A percentile compares a stretch with the other conserved stretches of the same genome.
Conservation (phyloP, 2,113 vertebrate species). For the Leptodactylus fuscus region DNA sequence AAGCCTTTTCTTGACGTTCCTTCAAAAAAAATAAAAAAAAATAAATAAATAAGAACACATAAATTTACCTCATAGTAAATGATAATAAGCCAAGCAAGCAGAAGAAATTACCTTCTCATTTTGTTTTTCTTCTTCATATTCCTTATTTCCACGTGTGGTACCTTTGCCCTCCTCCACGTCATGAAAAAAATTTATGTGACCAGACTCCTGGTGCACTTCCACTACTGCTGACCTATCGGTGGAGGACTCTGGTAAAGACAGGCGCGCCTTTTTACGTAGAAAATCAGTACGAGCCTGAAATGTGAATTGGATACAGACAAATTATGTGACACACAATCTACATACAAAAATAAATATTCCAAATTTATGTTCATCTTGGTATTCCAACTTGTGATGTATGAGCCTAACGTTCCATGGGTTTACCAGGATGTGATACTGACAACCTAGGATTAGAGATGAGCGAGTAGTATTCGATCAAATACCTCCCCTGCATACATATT, state of each 20-base stretch:
- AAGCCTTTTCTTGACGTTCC: slow-evolving; percentile 86
- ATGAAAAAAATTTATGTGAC: slow-evolving; percentile 82
- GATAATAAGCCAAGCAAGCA: no score
- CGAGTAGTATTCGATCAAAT: no score
- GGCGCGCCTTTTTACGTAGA: slow-evolving; percentile 79
- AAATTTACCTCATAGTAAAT: no score
- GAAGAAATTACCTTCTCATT: slow-evolving; percentile 78
- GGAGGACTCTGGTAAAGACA: slow-evolving; percentile 55
- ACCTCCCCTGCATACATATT: no score
- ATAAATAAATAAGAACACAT: no score
- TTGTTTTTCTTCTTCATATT: slow-evolving; percentile 85
- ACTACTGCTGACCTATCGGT: slow-evolving; percentile 30
- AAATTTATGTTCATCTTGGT: no score
- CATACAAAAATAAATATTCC: no score
- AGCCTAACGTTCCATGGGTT: no score
- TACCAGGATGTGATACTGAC: no score
- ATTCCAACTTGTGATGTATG: no score
- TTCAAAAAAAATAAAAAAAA: no score
- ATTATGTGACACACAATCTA: not conserved
- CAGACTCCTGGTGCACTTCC: slow-evolving; percentile 23
- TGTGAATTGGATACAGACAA: not conserved
- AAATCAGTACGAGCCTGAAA: slow-evolving; percentile 84
- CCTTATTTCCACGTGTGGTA: slow-evolving; percentile 78
- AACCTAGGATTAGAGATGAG: no score
- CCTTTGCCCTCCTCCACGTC: slow-evolving; percentile 76